Base-by-base conservation (phyloP, 2,113 vertebrate genomes). In the Coreoperca whiteheadi region DNA sequence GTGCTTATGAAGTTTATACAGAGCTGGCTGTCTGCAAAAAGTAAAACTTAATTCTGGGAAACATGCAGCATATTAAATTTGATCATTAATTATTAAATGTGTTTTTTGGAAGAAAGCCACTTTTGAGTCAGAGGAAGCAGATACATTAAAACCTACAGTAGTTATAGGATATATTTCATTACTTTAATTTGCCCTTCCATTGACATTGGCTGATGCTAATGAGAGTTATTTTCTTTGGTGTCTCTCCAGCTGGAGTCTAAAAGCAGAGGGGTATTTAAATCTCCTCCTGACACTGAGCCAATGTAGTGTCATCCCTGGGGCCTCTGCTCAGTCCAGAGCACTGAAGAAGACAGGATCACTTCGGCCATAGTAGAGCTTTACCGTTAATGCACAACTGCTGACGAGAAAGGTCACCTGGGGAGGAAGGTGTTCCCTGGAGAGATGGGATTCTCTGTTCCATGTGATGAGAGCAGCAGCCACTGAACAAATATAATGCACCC, bases 241-340 rank as follows among this genome's bases (percentile, higher is more conserved):
- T 82, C 87, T 83, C 77, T 93, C 90, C 91, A 92, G 92, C 88
- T 91, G 91, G 90, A 90, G 85, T 89, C 92, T 92, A 87, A 92
- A 92, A 91, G 88, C 87, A 86, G 90, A 93, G 79, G 82, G 85
- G 87, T 93, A 87, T 91, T 92, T 93, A 90, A 92, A 94, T 88
- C 90, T 91, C 76, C 82, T 85, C 85, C 86, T 89, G 87, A 92
- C 83, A 74, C 51, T 1, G 83, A 87, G 90, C 86, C 92, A 83
- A 79, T 85, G 70, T 65, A 88, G 77, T 67, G 78, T n/a, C 15
- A 72, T 88, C 90, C 84, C 88, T 2, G 39, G 76, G 80, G 90
- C 76, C 63, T 69, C 30, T 15, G 68, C 72, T 88, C 73, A 75
- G 77, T 73, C 83, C 53, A 61, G 73, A 56, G 65, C 70, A 16